phyloP scores from a whole-genome alignment of 2,113 vertebrate genomes.

The Neolamprologus hecqui region DNA sequence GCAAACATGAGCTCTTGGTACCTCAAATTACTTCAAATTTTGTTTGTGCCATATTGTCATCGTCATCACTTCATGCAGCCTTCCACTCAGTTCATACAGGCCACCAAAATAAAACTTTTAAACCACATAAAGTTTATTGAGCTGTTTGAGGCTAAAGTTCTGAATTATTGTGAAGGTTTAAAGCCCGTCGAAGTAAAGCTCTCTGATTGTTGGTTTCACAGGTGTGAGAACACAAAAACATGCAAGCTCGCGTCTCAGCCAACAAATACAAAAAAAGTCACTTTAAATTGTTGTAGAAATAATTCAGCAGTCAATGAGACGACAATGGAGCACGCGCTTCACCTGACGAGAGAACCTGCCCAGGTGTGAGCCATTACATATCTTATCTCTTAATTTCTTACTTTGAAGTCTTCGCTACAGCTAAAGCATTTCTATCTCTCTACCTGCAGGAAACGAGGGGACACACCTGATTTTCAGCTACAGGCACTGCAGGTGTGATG shows the following conservation, averaged over 20 bases:
- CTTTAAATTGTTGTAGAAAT: not conserved
- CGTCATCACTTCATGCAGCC: not conserved
- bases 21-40: not conserved
- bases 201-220: not conserved
- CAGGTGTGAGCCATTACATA: not conserved
- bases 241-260: not conserved
- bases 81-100: not conserved
- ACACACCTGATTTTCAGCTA: slow-evolving; percentile 43
- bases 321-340: not conserved
- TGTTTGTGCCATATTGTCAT: not conserved
- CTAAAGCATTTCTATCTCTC: not conserved
- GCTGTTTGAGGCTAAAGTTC: not conserved
- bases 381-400: not conserved
- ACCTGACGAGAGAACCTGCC: not conserved
- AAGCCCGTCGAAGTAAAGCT: not conserved
- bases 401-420: not conserved
- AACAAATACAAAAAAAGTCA: not conserved
- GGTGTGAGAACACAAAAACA: not conserved
- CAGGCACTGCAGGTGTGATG: slow-evolving; percentile 30
- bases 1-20: not conserved
- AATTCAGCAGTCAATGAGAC: not conserved
- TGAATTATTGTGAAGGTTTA: not conserved
- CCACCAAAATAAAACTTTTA: not conserved
- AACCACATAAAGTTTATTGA: not conserved
- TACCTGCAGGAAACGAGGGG: not conserved